Evolutionary conservation across 2,797 vertebrate species (phyloP), one percentile per base, ranked within the genome.

Genomic region (Neoniphon sammara): DNA sequence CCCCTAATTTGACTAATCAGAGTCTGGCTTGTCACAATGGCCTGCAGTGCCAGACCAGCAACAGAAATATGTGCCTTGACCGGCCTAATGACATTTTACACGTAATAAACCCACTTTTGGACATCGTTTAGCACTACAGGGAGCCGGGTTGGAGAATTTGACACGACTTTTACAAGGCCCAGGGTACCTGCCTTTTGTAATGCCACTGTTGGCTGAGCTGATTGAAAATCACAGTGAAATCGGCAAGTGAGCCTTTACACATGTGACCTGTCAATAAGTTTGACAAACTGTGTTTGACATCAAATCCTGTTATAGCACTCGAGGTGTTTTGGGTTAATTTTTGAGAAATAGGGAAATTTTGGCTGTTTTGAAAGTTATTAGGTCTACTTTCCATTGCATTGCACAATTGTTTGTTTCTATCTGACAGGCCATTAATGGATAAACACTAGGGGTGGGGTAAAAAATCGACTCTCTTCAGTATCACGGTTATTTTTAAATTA

Each of bases 61-160:
- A 46, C 77, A 90, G 76, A 91, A 88, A 89, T 86, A 90, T 75
- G 84, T 66, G 85, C 75, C 83, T 80, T 49, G 85, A 89, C 80
- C 58, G 75, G 80, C 56, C 83, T 89, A 89, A 90, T 83, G 87
- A 91, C 91, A 92, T 90, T 91, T 91, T 91, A 90, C 91, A 93
- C 89, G 12, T 91, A 92, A 90, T 91, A 93, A 93, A 92, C 67
- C 57, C 82, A 75, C 76, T 84, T 79, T 83, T 75, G 83, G 81
- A 85, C 79, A 77, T 72, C 74, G 8, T 90, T 91, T 86, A 87
- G 82, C 85, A 79, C 88, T 63, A 75, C 87, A 86, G 81, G 87
- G 85, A 88, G 83, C 81, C 42, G 47, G 25, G 31, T 77, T 75
- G 79, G 82, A 87, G 82, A 88, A 84, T 80, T 80, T 87, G 73